Conservation (phyloP, 2,888 invertebrate genomes). For the Diplazon laetatorius region DNA sequence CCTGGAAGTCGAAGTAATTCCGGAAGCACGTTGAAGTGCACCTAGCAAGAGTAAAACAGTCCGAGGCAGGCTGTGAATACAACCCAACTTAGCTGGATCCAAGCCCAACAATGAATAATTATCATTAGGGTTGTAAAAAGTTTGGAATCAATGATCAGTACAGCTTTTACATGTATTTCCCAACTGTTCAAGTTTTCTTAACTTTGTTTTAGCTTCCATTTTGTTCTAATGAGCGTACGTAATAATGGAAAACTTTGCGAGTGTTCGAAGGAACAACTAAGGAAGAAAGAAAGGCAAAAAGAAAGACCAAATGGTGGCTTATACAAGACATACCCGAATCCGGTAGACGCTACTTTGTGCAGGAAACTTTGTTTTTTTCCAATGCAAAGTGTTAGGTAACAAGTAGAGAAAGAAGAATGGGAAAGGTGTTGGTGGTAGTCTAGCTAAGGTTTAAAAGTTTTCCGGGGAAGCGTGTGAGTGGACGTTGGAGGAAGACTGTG, state of each 20-base stretch:
- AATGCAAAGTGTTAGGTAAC: slow-evolving; percentile 6
- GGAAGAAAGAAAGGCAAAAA: background rate
- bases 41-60: too few relatives aligned
- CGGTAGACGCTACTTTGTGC: slow-evolving; percentile 14
- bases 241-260: background rate
- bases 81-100: too few relatives aligned
- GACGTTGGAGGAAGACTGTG: background rate
- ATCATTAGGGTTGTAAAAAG: background rate
- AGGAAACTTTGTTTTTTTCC: slow-evolving; percentile 8
- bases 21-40: too few relatives aligned
- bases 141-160: background rate
- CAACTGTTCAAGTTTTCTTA: too few relatives aligned
- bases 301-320: background rate
- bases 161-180: too few relatives aligned
- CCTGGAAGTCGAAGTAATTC: too few relatives aligned
- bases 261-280: background rate
- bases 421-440: background rate
- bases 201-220: too few relatives aligned
- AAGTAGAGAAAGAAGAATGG: background rate
- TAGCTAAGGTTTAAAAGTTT: background rate
- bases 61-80: too few relatives aligned
- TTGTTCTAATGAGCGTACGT: too few relatives aligned
- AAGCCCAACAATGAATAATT: too few relatives aligned
- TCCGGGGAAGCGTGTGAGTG: background rate
- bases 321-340: slow-evolving; percentile 6